Evolutionary conservation across 1,140 invertebrate genomes (phyloP).

Genomic region (Cydia splendana): DNA sequence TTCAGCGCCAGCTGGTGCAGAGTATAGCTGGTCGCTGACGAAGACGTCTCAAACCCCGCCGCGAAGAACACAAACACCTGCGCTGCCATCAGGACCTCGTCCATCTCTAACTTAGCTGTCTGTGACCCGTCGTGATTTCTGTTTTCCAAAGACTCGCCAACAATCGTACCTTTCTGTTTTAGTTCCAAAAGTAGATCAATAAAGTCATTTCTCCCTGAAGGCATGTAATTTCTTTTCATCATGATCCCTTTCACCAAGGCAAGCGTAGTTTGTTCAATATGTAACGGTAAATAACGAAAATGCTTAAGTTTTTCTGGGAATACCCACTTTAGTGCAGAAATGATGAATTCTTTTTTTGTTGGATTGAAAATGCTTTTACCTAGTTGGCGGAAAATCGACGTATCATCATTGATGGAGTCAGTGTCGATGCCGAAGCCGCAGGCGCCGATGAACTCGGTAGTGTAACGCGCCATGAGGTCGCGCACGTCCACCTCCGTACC

Average conservation of each 20-base stretch:
- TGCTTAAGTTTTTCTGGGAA: constrained; percentile 37
- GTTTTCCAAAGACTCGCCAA: constrained; percentile 64
- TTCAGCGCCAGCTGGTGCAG: constrained; percentile 77
- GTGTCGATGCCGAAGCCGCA: constrained; percentile 52
- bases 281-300: constrained; percentile 31
- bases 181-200: constrained; percentile 78
- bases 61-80: constrained; percentile 79
- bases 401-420: constrained; percentile 47
- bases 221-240: constrained; percentile 38
- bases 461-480: constrained; percentile 52
- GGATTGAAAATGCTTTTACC: constrained; percentile 48
- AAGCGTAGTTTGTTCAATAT: constrained; percentile 34
- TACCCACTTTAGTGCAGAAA: constrained; percentile 34
- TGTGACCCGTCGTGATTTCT: constrained; percentile 50
- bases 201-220: constrained; percentile 74
- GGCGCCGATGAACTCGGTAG: constrained; percentile 70
- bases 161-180: constrained; percentile 59
- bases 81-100: constrained; percentile 55
- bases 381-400: constrained; percentile 45
- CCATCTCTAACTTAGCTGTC: constrained; percentile 43
- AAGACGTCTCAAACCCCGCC: constrained; percentile 77
- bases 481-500: constrained; percentile 62
- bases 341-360: constrained; percentile 33
- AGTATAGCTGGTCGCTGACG: constrained; percentile 73
- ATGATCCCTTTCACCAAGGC: constrained; percentile 36